Evolutionary conservation across 2,888 invertebrate genomes (phyloP).

Genomic region (Helobdella robusta): DNA sequence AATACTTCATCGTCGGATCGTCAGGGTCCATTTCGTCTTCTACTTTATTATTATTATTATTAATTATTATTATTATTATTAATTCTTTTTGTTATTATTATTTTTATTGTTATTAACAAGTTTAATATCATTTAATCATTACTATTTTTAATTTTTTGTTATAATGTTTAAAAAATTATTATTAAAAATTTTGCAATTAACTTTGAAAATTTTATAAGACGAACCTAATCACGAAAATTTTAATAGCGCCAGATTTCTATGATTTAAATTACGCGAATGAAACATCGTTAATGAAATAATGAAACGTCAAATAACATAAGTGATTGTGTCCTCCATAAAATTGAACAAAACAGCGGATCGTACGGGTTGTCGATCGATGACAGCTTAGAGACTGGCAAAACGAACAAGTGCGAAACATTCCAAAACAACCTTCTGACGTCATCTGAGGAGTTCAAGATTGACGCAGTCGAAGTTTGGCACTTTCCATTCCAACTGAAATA

Average conservation of each 20-base stretch:
- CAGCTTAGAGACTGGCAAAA: not conserved
- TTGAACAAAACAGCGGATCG: constrained; percentile 2
- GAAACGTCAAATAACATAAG: not conserved
- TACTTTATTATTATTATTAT: not conserved
- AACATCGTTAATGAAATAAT: not conserved
- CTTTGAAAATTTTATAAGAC: too few relatives aligned
- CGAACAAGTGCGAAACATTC: constrained; percentile 13
- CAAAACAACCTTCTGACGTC: constrained; percentile 10
- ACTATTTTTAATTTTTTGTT: not conserved
- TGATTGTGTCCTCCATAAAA: too few relatives aligned
- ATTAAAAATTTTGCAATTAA: too few relatives aligned
- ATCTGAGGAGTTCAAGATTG: not conserved
- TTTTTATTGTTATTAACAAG: not conserved
- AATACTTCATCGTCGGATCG: constrained; percentile 17
- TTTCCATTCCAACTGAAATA: constrained; percentile 13
- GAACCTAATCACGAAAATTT: not conserved
- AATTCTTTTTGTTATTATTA: not conserved
- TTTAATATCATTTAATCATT: not conserved
- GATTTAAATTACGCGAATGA: not conserved
- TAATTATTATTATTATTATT: not conserved
- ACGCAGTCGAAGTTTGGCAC: constrained; percentile 13
- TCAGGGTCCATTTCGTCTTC: not conserved
- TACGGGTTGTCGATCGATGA: constrained; percentile 10
- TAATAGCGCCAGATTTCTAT: not conserved
- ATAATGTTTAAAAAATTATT: too few relatives aligned